phyloP scores from a whole-genome alignment of 1,140 invertebrate genomes.

The Orchesella cincta region DNA sequence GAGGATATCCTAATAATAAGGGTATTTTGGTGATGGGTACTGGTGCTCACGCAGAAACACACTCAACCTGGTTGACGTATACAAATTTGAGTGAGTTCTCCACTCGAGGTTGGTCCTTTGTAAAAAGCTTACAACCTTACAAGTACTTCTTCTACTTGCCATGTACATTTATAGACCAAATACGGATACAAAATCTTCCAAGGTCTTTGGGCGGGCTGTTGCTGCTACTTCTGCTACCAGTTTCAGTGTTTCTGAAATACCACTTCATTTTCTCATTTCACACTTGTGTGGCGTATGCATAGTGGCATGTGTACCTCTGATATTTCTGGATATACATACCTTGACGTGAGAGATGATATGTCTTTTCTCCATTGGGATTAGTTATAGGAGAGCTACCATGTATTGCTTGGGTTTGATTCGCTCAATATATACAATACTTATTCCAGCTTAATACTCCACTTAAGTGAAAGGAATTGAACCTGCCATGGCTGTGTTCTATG shows the following conservation, averaged over 20 bases:
- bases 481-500: too few species aligned
- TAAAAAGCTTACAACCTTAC: not conserved
- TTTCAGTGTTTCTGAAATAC: not conserved
- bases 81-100: not conserved
- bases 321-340: not conserved
- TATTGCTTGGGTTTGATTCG: too few species aligned
- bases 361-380: not conserved
- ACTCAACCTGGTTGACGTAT: not conserved
- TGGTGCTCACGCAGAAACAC: too few species aligned
- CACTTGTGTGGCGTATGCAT: not conserved
- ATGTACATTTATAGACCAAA: not conserved
- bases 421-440: too few species aligned
- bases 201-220: not conserved
- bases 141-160: not conserved
- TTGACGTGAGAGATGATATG: not conserved
- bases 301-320: not conserved
- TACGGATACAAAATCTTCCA: not conserved
- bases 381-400: too few species aligned
- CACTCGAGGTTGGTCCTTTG: not conserved
- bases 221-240: not conserved
- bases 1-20: too few species aligned
- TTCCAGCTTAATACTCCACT: too few species aligned
- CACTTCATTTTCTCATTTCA: too few species aligned
- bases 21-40: too few species aligned
- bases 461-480: too few species aligned